phyloP scores from a whole-genome alignment of 2,113 vertebrate species.

The Bungarus multicinctus region DNA sequence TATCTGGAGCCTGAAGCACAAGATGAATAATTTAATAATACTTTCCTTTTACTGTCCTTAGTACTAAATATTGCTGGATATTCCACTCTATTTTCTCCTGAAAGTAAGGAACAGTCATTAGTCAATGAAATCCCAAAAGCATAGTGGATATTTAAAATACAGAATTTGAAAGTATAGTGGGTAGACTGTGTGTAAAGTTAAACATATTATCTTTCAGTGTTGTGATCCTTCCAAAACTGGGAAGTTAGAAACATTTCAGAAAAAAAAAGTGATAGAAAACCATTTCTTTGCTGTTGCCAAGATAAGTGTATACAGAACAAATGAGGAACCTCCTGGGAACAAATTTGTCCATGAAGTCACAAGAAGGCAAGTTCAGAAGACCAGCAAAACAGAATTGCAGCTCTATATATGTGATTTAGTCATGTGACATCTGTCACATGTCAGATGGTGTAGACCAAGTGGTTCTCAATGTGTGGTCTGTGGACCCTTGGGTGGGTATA shows the following conservation, averaged over 20 bases:
- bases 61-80: neutral
- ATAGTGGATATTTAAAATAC: neutral
- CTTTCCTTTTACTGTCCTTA: neutral
- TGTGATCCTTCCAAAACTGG: neutral
- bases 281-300: neutral
- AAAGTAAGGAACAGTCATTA: neutral
- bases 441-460: neutral
- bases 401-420: neutral
- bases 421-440: neutral
- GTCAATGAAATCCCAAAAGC: neutral
- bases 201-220: neutral
- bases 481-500: neutral
- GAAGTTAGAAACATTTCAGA: neutral
- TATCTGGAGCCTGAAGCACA: neutral
- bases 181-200: neutral
- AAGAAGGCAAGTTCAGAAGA: neutral
- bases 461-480: neutral
- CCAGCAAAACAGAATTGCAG: neutral
- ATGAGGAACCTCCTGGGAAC: neutral
- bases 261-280: neutral
- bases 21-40: neutral
- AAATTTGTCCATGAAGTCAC: neutral
- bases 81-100: neutral
- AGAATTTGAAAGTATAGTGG: neutral
- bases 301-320: neutral